Evolutionary conservation across 2,113 vertebrate species (phyloP), one percentile per base, ranked within the genome.

Genomic region (Xenopus tropicalis): DNA sequence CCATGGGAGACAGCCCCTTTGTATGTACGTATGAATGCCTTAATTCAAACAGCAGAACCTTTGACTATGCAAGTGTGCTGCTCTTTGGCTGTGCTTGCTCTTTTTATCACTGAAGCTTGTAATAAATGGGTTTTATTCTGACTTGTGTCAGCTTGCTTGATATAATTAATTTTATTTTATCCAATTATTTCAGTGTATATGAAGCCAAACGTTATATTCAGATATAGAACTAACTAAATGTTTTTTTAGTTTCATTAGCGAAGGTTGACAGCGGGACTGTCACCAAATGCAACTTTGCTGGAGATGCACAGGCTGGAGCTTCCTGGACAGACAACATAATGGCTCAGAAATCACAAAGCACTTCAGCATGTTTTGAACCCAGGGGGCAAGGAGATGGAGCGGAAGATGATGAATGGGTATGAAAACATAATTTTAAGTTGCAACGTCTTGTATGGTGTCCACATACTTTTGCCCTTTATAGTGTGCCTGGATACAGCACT

Each of bases 291-390:
- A 96, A 96, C 84, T 96, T 96, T 59, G 89, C 92, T 42, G 94
- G 94, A 29, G 93, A 94, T 25, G 79, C 83, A 57, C 82, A 87
- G 13, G 83, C 88, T 0, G 93, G 94, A 20, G 86, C 86, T 0
- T 94, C 94, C 0, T 96, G 94, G 94, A 95, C 94, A 0, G 93
- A 96, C 69, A 95, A 93, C 82, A 90, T 96, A 54, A 83, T 96
- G 91, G 83, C 91, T 51, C 91, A 89, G n/a, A 95, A 93, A 80
- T 42, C 81, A 3, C 82, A 76, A 0, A 51, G 70, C 1, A 80
- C 11, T 24, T 20, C 70, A 42, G 0, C 16, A 0, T 62, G 13
- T 0, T 3, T 21, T 22, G 79, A 78, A 46, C 19, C 77, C 4
- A 74, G 67, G 2, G 83, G 79, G 17, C 83, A 85, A 9, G 92